Evolutionary conservation across 2,113 vertebrate species (phyloP).

Genomic region (Meriones unguiculatus): DNA sequence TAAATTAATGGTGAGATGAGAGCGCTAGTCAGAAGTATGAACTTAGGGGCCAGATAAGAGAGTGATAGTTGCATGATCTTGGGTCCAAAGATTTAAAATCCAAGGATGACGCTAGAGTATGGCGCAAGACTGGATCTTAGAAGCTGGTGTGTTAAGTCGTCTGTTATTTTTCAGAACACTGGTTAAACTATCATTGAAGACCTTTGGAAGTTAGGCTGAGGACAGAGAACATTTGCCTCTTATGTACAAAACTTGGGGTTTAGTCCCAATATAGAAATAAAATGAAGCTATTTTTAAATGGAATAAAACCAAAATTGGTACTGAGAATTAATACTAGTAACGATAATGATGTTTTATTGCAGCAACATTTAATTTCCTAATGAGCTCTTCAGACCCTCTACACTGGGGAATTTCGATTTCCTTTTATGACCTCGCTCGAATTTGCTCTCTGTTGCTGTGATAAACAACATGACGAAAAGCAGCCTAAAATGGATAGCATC

Average conservation of each 20-base stretch:
- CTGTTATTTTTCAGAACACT: neutral
- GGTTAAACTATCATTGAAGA: neutral
- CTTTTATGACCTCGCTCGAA: neutral
- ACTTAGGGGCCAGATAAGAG: neutral
- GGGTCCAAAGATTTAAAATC: neutral
- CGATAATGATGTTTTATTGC: neutral
- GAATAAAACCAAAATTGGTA: neutral
- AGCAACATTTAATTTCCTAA: neutral
- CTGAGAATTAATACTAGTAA: slow-evolving; percentile 21
- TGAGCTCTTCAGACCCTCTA: neutral
- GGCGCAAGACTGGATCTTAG: neutral
- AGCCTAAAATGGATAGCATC: neutral
- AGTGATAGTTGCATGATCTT: neutral
- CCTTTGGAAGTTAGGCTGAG: neutral
- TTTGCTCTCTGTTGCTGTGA: neutral
- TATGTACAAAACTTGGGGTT: neutral
- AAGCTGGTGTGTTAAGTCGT: neutral
- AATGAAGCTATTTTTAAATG: neutral
- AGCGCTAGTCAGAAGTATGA: neutral
- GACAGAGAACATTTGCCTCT: neutral
- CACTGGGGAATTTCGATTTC: neutral
- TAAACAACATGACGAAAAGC: neutral
- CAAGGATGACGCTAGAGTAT: neutral
- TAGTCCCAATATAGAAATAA: neutral
- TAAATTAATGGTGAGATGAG: neutral